Percentiles rank a stretch among this genome's conserved stretches.
These are phyloP conservation scores for Labeo calbasu DNA, from an alignment of 2,797 vertebrate genomes.

Conservation along the genomic window DNA sequence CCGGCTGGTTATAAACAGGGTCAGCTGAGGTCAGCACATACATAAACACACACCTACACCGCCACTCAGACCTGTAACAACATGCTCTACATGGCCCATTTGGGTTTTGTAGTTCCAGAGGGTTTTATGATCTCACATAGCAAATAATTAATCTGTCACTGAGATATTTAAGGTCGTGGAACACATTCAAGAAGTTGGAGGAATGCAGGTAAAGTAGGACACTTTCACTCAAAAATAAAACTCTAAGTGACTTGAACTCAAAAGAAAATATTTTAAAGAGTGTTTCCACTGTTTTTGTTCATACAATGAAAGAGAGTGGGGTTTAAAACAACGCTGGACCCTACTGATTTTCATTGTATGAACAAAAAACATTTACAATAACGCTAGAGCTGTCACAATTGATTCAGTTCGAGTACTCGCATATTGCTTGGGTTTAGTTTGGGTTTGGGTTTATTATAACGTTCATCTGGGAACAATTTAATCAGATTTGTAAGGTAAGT, in stretches of 20 bases:
- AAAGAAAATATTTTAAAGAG: not conserved
- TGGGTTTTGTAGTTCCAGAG: slow-evolving; percentile 17
- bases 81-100: slow-evolving; percentile 20
- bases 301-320: no score
- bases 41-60: slow-evolving; percentile 6
- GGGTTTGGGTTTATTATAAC: no score
- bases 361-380: not conserved
- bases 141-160: slow-evolving; percentile 42
- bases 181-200: not conserved
- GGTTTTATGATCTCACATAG: slow-evolving; percentile 42
- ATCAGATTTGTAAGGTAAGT: no score
- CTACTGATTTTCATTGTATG: not conserved
- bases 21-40: slow-evolving; percentile 1
- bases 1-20: not conserved
- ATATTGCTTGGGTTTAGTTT: no score
- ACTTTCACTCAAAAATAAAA: not conserved
- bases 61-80: not conserved
- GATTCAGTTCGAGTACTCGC: no score
- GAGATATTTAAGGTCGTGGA: not conserved
- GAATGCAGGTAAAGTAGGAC: slow-evolving; percentile 5
- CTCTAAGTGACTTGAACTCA: not conserved
- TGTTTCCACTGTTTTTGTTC: not conserved
- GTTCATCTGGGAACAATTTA: no score
- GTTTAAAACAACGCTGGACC: not conserved
- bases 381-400: no score